phyloP scores from a whole-genome alignment of 2,113 vertebrate species.

The Neolamprologus longior region DNA sequence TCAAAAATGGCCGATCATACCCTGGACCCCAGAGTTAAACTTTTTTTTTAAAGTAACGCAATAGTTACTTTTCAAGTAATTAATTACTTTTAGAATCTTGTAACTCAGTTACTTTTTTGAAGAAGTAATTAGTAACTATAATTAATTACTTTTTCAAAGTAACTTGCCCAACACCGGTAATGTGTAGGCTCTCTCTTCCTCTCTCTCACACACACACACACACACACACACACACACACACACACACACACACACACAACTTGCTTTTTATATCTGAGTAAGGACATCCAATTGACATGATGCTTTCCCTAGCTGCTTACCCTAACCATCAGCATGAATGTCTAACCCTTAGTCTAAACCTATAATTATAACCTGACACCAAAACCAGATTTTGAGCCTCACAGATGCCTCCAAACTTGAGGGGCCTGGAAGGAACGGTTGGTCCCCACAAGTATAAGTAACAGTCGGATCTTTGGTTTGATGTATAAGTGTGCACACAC shows the following conservation, averaged over 20 bases:
- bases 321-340: no score
- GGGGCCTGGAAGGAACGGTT: background rate
- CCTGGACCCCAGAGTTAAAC: background rate
- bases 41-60: accelerated
- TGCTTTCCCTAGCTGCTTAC: no score
- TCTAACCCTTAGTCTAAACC: no score
- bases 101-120: background rate
- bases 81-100: background rate
- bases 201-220: background rate
- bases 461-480: background rate
- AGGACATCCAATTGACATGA: no score
- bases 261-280: no score
- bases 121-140: background rate
- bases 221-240: no score
- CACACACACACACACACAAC: no score
- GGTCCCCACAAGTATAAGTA: background rate
- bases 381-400: no score
- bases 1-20: accelerated
- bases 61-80: background rate
- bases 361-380: no score
- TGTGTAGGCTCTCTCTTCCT: background rate
- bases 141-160: background rate
- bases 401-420: background rate
- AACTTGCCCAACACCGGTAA: background rate
- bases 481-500: background rate